Base-by-base conservation (phyloP, 2,888 invertebrate species). In the Machimus atricapillus region DNA sequence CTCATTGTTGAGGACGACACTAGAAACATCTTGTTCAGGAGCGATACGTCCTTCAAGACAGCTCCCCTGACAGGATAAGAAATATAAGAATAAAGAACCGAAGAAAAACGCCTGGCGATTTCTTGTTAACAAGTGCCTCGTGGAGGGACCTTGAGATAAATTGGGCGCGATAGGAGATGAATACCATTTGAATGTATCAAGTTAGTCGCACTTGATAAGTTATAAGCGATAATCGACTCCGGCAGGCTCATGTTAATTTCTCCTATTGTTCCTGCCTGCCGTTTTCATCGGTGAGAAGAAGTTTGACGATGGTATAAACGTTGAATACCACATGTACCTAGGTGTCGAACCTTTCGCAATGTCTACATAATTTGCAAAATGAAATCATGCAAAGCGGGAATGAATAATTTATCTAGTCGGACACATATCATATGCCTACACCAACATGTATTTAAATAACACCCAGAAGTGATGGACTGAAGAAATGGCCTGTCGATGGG, bases 101-200 rank as follows among this genome's bases (percentile, higher is more conserved):
- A 37, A 14, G 19, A 76, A 34, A 73, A 56, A 3, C 66, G 66
- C 66, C 66, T 14, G 37, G 16, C 56, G 56, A 58, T 19, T 58
- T 40, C 86, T 86, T 34, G 52, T 86, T 58, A 77, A 86, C 77
- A 85, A 74, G 46, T 52, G 27, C 31, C 46, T 66, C 66, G 66
- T 27, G 27, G 37, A 78, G 40, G 78, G 19, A 56, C 86, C 86
- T 86, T 86, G 56, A 82, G 87, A 87, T 87, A 87, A 87, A 87
- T 87, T 87, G 87, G 74, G 40, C 58, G 56, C 77, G 87, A 87
- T 87, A 87, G 83, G 83, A 83, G 76, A 87, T 58, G 81, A 83
- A 87, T 83, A 76, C 8, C 76, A 76, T 76, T 76, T 76, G 34
- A 76, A 76, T 76, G 76, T 76, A 34, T 76, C 76, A 76, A 16